phyloP scores from a whole-genome alignment of 2,888 invertebrate species.

The Macrophya alboannulata region DNA sequence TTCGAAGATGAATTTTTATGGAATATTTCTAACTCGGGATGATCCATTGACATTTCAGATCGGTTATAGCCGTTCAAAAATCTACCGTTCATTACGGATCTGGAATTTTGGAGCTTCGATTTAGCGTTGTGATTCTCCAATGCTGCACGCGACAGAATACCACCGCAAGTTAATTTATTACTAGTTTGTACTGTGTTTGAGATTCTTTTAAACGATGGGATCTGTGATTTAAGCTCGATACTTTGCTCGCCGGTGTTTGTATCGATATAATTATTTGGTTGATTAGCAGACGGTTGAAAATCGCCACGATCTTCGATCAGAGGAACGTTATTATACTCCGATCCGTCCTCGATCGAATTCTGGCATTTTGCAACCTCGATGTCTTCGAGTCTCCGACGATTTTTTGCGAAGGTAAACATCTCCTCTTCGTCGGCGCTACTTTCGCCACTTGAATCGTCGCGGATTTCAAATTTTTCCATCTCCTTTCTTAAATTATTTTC shows the following conservation, averaged over 20 bases:
- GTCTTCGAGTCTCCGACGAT: conserved; percentile 41
- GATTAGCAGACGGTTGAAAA: not conserved
- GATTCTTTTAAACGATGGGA: not conserved
- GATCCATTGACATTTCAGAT: not conserved
- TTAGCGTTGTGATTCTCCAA: conserved; percentile 45
- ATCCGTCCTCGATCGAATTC: conserved; percentile 33
- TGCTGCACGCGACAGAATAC: conserved; percentile 45
- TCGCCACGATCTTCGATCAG: not conserved
- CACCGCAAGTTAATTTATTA: not conserved
- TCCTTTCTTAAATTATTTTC: conserved; percentile 69
- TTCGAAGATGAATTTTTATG: not conserved
- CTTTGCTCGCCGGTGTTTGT: not conserved
- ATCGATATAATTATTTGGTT: not conserved
- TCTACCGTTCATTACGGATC: not conserved
- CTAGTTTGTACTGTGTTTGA: conserved; percentile 36
- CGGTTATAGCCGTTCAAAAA: conserved; percentile 34
- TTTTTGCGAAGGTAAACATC: conserved; percentile 58
- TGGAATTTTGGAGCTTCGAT: not conserved
- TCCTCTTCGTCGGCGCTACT: conserved; percentile 62
- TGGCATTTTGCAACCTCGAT: conserved; percentile 54
- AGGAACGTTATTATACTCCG: conserved; percentile 1
- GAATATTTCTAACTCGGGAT: conserved; percentile 17
- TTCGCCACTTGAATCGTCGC: conserved; percentile 26
- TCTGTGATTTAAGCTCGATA: not conserved
- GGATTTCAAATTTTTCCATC: conserved; percentile 52